Conservation (phyloP, 2,113 vertebrate genomes). For the Tauraco erythrolophus region DNA sequence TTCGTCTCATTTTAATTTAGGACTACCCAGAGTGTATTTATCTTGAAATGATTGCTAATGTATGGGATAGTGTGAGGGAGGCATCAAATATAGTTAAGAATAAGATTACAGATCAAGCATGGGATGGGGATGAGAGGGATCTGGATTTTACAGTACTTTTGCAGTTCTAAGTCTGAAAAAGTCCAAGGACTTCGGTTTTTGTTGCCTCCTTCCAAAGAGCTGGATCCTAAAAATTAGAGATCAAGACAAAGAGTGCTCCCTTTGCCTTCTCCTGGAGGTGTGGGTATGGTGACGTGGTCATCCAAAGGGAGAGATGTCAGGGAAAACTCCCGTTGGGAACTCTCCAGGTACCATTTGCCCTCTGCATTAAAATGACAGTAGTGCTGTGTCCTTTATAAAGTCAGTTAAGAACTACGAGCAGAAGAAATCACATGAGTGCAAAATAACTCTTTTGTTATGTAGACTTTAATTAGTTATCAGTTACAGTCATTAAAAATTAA, state of each 20-base stretch:
- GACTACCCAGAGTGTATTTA: background rate
- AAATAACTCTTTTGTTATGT: background rate
- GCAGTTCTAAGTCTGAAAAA: background rate
- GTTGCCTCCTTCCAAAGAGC: background rate
- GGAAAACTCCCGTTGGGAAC: background rate
- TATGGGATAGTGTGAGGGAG: background rate
- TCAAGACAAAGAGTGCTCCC: background rate
- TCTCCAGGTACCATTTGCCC: background rate
- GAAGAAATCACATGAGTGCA: background rate
- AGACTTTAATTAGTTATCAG: background rate
- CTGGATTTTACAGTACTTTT: background rate
- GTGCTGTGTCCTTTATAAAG: background rate
- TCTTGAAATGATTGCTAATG: background rate
- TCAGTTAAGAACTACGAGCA: background rate
- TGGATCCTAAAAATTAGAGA: background rate
- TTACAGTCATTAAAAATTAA: background rate
- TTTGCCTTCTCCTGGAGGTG: background rate
- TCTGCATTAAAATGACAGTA: background rate
- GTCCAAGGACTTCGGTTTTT: background rate
- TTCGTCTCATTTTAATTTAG: background rate
- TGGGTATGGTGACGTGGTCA: background rate
- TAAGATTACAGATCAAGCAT: background rate
- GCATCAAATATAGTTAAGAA: background rate
- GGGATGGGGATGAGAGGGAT: background rate
- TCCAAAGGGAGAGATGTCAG: background rate